Evolutionary conservation across 2,888 invertebrate genomes (phyloP).

Genomic region (Pelosia muscerda): DNA sequence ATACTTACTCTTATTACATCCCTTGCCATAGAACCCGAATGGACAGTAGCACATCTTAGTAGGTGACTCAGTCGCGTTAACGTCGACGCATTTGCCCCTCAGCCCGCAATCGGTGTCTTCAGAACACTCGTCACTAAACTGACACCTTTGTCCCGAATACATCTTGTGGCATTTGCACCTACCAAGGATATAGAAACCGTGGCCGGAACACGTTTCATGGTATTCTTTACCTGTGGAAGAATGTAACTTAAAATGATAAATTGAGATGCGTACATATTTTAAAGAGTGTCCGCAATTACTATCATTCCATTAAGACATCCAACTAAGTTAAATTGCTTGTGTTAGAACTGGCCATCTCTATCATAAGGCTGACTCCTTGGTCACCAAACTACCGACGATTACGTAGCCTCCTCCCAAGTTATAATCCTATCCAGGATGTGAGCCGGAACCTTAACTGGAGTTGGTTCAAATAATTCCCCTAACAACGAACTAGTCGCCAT

Average conservation of each 20-base stretch:
- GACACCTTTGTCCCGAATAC: constrained; percentile 94
- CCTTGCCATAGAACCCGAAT: constrained; percentile 94
- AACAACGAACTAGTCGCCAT: no score
- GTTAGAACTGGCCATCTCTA: no score
- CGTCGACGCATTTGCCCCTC: constrained; percentile 94
- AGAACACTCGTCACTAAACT: constrained; percentile 95
- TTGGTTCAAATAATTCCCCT: no score
- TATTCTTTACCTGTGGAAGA: constrained; percentile 89
- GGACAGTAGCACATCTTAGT: constrained; percentile 96
- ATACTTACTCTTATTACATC: constrained; percentile 92
- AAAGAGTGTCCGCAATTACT: no score
- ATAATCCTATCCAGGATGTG: no score
- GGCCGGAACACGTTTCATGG: constrained; percentile 94
- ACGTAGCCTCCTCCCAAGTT: no score
- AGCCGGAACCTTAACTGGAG: no score
- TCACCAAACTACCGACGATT: no score
- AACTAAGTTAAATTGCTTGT: no score
- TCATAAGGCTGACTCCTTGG: no score
- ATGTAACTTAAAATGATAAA: neutral
- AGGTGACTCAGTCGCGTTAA: constrained; percentile 93
- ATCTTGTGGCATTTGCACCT: constrained; percentile 94
- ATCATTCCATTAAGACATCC: no score
- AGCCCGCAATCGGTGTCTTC: constrained; percentile 95
- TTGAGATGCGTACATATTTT: neutral
- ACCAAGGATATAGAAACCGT: constrained; percentile 92